phyloP scores from a whole-genome alignment of 2,888 invertebrate species.

The Aspidiotus destructor region DNA sequence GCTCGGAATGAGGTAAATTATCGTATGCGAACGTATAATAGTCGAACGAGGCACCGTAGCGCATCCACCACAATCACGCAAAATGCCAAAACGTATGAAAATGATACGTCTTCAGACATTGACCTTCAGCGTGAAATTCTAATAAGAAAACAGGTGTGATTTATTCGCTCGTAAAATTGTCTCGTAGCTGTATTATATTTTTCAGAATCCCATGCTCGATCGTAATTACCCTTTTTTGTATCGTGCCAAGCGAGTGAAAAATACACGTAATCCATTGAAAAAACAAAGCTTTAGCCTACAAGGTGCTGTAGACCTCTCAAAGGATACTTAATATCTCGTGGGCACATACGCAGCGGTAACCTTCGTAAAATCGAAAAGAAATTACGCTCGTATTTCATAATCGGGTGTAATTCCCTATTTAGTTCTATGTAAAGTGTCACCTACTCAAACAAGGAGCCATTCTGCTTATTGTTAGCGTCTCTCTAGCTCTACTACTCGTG shows the following conservation, averaged over 20 bases:
- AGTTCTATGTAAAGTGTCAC: constrained; percentile 1
- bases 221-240: constrained; percentile 2
- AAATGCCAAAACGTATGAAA: too few relatives aligned
- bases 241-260: constrained; percentile 2
- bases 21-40: too few relatives aligned
- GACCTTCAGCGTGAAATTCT: constrained; percentile 2
- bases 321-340: too few relatives aligned
- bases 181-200: background rate
- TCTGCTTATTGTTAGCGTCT: background rate
- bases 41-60: too few relatives aligned
- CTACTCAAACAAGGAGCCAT: constrained; percentile 1
- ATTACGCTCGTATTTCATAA: constrained; percentile 1
- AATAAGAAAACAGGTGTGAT: background rate
- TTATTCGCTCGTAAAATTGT: constrained; percentile 1
- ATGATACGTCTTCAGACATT: background rate
- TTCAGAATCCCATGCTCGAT: background rate
- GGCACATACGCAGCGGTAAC: background rate
- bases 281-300: too few relatives aligned
- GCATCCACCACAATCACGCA: too few relatives aligned
- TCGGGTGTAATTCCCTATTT: background rate
- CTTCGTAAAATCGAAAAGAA: constrained; percentile 4
- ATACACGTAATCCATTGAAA: background rate
- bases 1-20: too few relatives aligned
- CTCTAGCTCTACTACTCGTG: background rate
- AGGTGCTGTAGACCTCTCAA: too few relatives aligned